Evolutionary conservation across 2,113 vertebrate genomes (phyloP), one percentile per base, ranked within the genome.

Genomic region (Syrrhaptes paradoxus): DNA sequence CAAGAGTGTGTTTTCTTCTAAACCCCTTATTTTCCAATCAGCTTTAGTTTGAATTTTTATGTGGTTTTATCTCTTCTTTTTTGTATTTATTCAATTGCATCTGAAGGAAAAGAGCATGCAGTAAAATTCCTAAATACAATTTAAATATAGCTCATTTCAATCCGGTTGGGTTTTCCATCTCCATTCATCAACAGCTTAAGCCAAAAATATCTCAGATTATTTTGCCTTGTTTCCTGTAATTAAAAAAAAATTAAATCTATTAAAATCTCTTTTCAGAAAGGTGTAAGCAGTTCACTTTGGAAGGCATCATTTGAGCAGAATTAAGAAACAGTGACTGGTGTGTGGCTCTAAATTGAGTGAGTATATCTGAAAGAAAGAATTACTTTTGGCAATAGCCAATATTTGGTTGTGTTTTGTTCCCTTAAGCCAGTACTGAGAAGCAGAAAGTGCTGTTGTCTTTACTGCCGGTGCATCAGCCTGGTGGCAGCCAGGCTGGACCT

Each of bases 381-480:
- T 6, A 67, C 79, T 95, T 96, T 89, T 95, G 87, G 73, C 85
- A 95, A 82, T 89, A 90, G 72, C 61, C 49, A 83, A 45, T 95
- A 92, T 54, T 91, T 88, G 34, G 48, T 7, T 92, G 89, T 92
- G 89, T 22, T 85, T 97, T 96, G 63, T 93, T 94, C 92, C 57
- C 62, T 84, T 54, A 38, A 89, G 90, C 62, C 67, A 51, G 57
- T 75, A 65, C 62, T 26, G 77, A 74, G 92, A 87, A 83, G 71
- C 70, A 85, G 82, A 59, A 93, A 93, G 52, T 55, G 79, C 75
- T 81, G 38, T 24, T 91, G 45, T 20, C 88, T 95, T 94, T 91
- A 61, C 29, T 76, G 49, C 70, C 25, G 45, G 91, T 58, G 48
- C 52, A 83, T 43, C 54, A 82, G 92, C 26, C 61, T 73, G 58